Evolutionary conservation across 1,140 invertebrate species (phyloP).

Genomic region (Leguminivora glycinivorella): DNA sequence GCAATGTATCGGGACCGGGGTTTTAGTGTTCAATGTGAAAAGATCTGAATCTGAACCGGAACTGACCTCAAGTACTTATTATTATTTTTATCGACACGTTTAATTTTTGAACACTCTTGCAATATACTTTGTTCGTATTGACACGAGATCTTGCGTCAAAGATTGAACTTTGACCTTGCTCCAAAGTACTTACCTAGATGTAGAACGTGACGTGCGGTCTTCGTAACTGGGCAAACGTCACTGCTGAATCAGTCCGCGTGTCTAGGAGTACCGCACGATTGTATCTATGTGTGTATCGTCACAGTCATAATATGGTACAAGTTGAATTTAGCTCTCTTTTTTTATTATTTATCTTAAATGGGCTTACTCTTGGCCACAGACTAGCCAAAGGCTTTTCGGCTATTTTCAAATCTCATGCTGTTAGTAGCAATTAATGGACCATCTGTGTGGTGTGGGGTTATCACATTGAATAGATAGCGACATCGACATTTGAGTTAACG

Average conservation of each 20-base stretch:
- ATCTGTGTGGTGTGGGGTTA: too few relatives aligned
- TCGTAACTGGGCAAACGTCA: slow-evolving; percentile 4
- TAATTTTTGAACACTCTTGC: neutral
- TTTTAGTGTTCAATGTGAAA: too few relatives aligned
- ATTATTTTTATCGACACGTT: too few relatives aligned
- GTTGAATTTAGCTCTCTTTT: slow-evolving; percentile 7
- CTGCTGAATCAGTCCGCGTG: slow-evolving; percentile 9
- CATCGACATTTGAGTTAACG: too few relatives aligned
- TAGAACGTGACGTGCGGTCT: slow-evolving; percentile 3
- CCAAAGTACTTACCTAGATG: neutral
- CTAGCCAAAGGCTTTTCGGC: too few relatives aligned
- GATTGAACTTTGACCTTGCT: slow-evolving; percentile 14
- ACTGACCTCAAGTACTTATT: too few relatives aligned
- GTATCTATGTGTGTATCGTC: neutral
- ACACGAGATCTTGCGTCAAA: slow-evolving; percentile 9
- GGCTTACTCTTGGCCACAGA: too few relatives aligned
- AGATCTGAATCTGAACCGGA: too few relatives aligned
- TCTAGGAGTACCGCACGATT: neutral
- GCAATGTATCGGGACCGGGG: too few relatives aligned
- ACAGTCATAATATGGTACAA: neutral
- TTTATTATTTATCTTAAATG: too few relatives aligned
- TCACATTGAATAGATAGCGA: too few relatives aligned
- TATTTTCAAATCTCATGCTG: neutral
- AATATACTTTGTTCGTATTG: neutral
- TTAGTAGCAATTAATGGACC: too few relatives aligned